These are phyloP conservation scores for Hetaerina americana DNA, from an alignment of 1,140 invertebrate genomes.

Conservation along the genomic window DNA sequence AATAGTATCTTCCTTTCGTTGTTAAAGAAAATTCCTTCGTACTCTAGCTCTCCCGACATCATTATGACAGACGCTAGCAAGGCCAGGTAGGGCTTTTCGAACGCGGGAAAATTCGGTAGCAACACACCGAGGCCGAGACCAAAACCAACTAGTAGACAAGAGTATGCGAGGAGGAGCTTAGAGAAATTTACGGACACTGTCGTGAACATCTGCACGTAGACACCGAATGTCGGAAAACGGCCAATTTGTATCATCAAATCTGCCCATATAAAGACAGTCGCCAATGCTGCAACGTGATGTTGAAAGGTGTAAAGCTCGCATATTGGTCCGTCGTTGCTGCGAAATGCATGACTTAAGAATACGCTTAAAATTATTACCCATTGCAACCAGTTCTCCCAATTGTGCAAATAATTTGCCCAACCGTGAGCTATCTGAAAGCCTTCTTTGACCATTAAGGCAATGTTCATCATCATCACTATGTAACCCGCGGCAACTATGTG, in stretches of 20 bases:
- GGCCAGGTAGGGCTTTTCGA: conserved; percentile 32
- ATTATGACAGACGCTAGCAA: conserved; percentile 71
- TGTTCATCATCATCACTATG: conserved; percentile 31
- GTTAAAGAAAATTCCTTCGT: conserved; percentile 67
- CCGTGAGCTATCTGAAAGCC: conserved; percentile 56
- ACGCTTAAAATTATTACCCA: conserved; percentile 57
- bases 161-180: conserved; percentile 68
- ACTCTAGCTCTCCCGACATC: conserved; percentile 80
- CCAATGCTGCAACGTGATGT: conserved; percentile 62
- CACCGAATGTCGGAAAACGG: conserved; percentile 66
- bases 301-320: conserved; percentile 32
- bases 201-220: conserved; percentile 77
- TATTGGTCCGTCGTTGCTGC: conserved; percentile 1
- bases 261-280: conserved; percentile 62
- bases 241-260: conserved; percentile 73
- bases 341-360: conserved; percentile 37
- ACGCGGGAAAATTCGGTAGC: conserved; percentile 59
- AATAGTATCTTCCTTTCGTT: conserved; percentile 40
- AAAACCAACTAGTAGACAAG: conserved; percentile 65
- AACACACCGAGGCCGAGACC: conserved; percentile 62
- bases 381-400: conserved; percentile 76
- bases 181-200: conserved; percentile 68
- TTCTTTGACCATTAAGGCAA: conserved; percentile 39
- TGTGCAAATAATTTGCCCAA: conserved; percentile 49
- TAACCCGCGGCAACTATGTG: conserved; percentile 28